Evolutionary conservation across 2,888 invertebrate species (phyloP), one percentile per base, ranked within the genome.

Genomic region (Cotesia congregata): DNA sequence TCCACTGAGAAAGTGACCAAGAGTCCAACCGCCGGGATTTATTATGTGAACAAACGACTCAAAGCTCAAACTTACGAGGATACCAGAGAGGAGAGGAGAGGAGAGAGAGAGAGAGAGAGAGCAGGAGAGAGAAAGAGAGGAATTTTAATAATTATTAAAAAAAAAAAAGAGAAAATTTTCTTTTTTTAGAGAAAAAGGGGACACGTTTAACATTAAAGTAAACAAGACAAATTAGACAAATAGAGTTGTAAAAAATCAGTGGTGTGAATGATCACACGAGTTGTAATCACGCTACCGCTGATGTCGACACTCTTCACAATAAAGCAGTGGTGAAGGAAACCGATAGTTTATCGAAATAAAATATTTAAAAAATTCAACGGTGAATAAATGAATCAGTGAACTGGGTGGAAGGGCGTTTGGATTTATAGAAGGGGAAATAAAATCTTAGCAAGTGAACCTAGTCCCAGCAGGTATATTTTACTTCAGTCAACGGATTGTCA

Each of bases 221-320:
- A 15, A 20, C 17, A 62, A 62, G 9, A n/a, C 38, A n/a, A 30
- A 67, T n/a, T 17, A 67, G n/a, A n/a, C n/a, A n/a, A n/a, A 67
- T 67, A 59, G 73, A 59, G 50, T 59, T 20, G 67, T 71, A 15
- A 38, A 38, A n/a, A 39, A 61, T 71, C 30, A 39, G 61, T 71
- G 71, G 71, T 71, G 71, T 15, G 15, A 71, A 71, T 71, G 60
- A 39, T 71, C 62, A 7, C 38, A 61, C 39, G 71, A 6, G 38
- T 71, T 61, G 59, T 5, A n/a, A 71, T 3, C 15, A 62, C 39
- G 39, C 12, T 38, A 62, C 60, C 61, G 59, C 15, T 61, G 61
- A 71, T 39, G 61, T 71, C 38, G 38, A 60, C 17, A 71, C 39
- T 39, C 61, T 71, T 12, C 30, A 38, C 6, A 39, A 39, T 71